Base-by-base conservation (phyloP, 2,888 invertebrate genomes). In the Hipparchia semele region DNA sequence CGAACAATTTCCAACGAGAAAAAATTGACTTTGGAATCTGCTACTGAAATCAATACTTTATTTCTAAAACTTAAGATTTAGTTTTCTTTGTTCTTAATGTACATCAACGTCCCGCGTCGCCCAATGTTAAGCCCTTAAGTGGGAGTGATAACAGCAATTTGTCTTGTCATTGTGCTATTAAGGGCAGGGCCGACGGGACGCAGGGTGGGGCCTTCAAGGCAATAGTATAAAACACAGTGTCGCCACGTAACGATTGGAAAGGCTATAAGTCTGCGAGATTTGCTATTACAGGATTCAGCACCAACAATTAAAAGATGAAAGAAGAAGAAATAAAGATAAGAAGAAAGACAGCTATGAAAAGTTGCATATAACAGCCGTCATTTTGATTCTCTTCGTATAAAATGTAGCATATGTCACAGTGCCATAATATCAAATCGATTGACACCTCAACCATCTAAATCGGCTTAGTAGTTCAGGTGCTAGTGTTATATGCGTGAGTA, bases 91-190 rank as follows among this genome's bases (percentile, higher is more conserved):
- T 23, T 23, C 23, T 10, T 3, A 46, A n/a, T 60, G 53, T 61
- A 10, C 54, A 56, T 23, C 0, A 23, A 23, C 68, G 53, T 60
- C 68, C 56, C 54, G 73, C 61, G 69, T 65, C 72, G 71, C 75
- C 76, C 75, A 74, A 66, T 73, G 66, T 68, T 70, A 76, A 67
- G 75, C 73, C 76, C 76, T 78, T 75, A 76, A 77, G 76, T 74
- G 76, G 77, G 73, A 77, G 74, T 77, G 80, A 80, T 79, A 77
- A 78, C 77, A 74, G 78, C 76, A 78, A 78, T 79, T 79, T 79
- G 80, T 77, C 78, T 76, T 70, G 73, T 71, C 23, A 23, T 23
- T 23, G 23, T 23, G 76, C 77, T 73, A 76, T 76, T 73, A 75
- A 74, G 75, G 74, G 72, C 73, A 73, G 67, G 70, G 69, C 23